Conservation (phyloP, 2,888 invertebrate genomes). For the Napeogenes inachia region DNA sequence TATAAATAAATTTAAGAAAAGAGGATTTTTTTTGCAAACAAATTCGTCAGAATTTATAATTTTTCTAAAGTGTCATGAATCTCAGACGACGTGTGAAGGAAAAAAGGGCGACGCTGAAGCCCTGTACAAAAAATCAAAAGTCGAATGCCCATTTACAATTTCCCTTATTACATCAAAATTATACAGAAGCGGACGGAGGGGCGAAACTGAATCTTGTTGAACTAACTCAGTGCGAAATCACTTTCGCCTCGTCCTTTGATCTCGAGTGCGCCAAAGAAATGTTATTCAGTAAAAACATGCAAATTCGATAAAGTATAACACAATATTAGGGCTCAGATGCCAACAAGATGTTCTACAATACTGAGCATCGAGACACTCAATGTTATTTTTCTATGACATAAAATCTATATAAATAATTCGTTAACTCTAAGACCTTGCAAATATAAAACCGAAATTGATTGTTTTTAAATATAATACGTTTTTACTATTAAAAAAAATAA, state of each 20-base stretch:
- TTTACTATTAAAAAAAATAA: no score
- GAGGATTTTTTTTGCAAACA: no score
- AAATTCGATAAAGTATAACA: constrained; percentile 78
- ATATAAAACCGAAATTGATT: no score
- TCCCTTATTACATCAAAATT: constrained; percentile 73
- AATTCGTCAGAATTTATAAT: no score
- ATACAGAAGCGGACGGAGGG: constrained; percentile 66
- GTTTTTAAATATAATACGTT: no score
- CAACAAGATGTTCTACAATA: constrained; percentile 46
- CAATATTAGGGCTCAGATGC: constrained; percentile 69
- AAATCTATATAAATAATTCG: no score
- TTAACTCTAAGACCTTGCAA: no score
- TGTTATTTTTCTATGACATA: constrained; percentile 43
- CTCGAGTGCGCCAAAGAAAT: constrained; percentile 75
- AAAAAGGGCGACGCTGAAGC: constrained; percentile 20
- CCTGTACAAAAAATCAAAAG: constrained; percentile 49
- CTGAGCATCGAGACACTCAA: constrained; percentile 47
- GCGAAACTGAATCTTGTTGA: constrained; percentile 73
- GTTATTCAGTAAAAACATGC: constrained; percentile 78
- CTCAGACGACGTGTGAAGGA: constrained; percentile 16
- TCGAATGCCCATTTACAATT: constrained; percentile 69
- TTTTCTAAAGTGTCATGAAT: constrained; percentile 1
- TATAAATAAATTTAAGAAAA: no score
- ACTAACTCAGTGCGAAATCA: constrained; percentile 78
- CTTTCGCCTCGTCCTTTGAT: constrained; percentile 74